phyloP scores from a whole-genome alignment of 2,888 invertebrate genomes.

The Cosmia trapezina region DNA sequence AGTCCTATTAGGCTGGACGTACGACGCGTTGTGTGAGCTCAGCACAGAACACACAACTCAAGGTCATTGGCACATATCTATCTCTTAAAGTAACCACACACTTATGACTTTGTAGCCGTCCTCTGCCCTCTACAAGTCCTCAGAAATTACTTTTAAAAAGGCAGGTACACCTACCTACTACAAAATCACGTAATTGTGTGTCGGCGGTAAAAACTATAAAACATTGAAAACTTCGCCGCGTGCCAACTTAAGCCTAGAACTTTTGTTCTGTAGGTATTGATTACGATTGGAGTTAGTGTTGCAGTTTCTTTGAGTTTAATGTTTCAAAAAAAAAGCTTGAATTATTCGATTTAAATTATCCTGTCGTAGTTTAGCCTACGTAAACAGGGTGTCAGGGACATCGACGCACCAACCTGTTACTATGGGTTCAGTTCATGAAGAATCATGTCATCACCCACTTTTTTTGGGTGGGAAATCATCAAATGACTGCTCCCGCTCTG shows the following conservation, averaged over 20 bases:
- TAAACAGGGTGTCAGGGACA: too few relatives aligned
- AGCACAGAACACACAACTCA: too few relatives aligned
- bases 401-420: too few relatives aligned
- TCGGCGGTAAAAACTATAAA: background rate
- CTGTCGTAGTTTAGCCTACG: background rate
- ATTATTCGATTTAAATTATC: background rate
- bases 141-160: background rate
- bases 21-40: too few relatives aligned
- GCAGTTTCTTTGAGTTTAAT: background rate
- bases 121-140: background rate
- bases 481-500: too few relatives aligned
- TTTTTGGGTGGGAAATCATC: too few relatives aligned
- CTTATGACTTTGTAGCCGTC: too few relatives aligned
- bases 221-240: background rate
- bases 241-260: too few relatives aligned
- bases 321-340: background rate
- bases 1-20: too few relatives aligned
- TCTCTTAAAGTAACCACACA: background rate
- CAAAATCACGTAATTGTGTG: slow-evolving; percentile 5
- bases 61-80: too few relatives aligned
- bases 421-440: too few relatives aligned
- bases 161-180: background rate
- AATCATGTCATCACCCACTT: too few relatives aligned
- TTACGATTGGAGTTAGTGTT: background rate
- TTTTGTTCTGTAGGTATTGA: background rate